Percentiles rank a stretch among this genome's conserved stretches.
phyloP scores from a whole-genome alignment of 2,888 invertebrate genomes.

The Steromphala cineraria region DNA sequence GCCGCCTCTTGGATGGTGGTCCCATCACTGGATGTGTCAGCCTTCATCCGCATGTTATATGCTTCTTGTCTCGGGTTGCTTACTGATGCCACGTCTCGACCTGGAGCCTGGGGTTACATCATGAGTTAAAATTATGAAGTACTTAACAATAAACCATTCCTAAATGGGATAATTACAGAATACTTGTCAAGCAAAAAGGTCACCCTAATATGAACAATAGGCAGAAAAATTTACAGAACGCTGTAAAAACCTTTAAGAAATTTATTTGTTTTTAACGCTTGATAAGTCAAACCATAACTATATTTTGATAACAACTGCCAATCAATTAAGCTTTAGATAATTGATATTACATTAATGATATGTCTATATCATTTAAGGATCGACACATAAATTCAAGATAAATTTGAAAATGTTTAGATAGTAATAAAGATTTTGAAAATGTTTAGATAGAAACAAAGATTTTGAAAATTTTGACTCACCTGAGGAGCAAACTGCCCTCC shows the following conservation, averaged over 20 bases:
- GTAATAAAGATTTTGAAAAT: no score
- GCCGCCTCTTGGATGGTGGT: slow-evolving; percentile 71
- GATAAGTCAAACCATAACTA: no score
- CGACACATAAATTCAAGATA: no score
- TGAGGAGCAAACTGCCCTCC: slow-evolving; percentile 88
- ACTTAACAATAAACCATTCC: background rate
- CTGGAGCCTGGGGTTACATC: slow-evolving; percentile 39
- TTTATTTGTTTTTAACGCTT: no score
- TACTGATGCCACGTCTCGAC: slow-evolving; percentile 46
- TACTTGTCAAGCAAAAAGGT: background rate
- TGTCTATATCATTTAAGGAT: no score
- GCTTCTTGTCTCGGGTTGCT: slow-evolving; percentile 87
- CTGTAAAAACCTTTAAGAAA: no score
- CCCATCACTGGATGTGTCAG: slow-evolving; percentile 73
- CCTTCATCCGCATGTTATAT: slow-evolving; percentile 81
- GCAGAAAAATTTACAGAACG: no score
- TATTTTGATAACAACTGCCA: no score
- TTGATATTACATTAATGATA: no score
- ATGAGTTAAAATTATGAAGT: background rate
- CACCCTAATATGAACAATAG: background rate
- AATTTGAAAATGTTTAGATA: no score
- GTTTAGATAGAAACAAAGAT: no score
- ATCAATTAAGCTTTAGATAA: no score
- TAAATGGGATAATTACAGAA: background rate
- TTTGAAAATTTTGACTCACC: slow-evolving; percentile 77